Evolutionary conservation across 2,888 invertebrate genomes (phyloP).

Genomic region (Iselma pallidipennis): DNA sequence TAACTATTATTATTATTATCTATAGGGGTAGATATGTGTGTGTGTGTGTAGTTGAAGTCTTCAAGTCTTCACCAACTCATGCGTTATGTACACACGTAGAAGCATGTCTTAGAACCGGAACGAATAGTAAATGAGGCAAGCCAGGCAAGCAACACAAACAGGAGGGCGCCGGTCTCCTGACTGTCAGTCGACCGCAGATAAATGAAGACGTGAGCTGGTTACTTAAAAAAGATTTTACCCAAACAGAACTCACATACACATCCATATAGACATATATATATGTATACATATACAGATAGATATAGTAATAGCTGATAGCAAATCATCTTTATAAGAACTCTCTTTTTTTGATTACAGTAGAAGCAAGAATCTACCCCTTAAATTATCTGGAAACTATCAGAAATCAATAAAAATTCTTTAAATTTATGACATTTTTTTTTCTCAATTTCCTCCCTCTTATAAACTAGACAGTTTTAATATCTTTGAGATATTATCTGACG

Average conservation of each 20-base stretch:
- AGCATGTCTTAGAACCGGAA: slow-evolving; percentile 19
- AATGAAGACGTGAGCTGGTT: slow-evolving; percentile 41
- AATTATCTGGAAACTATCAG: neutral
- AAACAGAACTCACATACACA: too few species aligned
- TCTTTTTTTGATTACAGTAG: neutral
- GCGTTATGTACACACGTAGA: slow-evolving; percentile 9
- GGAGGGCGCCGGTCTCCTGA: neutral
- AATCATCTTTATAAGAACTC: slow-evolving; percentile 1
- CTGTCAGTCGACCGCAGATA: slow-evolving; percentile 40
- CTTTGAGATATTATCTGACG: neutral
- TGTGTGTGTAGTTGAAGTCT: neutral
- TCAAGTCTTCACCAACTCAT: neutral
- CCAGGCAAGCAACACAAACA: neutral
- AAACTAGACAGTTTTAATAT: too few species aligned
- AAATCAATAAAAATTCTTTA: too few species aligned
- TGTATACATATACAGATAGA: neutral
- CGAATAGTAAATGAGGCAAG: slow-evolving; percentile 24
- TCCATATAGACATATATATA: too few species aligned
- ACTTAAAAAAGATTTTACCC: slow-evolving; percentile 10
- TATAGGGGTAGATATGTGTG: too few species aligned
- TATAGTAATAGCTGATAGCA: neutral
- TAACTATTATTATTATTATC: too few species aligned
- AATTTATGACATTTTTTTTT: too few species aligned
- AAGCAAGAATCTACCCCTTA: neutral
- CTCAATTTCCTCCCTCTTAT: too few species aligned